phyloP scores from a whole-genome alignment of 2,888 invertebrate genomes.

The Ormyrus rosae region DNA sequence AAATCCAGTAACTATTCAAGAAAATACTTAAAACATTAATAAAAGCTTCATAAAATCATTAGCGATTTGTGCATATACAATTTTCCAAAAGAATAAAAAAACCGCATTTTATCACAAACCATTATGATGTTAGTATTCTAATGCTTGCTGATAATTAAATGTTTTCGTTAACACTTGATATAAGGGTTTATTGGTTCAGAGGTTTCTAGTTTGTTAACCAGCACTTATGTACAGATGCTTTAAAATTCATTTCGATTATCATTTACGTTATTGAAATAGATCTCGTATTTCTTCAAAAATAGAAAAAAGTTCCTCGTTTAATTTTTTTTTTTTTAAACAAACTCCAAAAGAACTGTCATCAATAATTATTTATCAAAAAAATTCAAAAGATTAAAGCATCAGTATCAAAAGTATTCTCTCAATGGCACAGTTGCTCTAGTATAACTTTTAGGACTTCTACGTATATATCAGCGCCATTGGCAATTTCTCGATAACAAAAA shows the following conservation, averaged over 20 bases:
- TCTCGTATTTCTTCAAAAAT: neutral
- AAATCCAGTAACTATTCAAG: slow-evolving; percentile 5
- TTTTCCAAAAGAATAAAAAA: slow-evolving; percentile 31
- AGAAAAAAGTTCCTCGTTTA: slow-evolving; percentile 5
- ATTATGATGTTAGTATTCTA: slow-evolving; percentile 25
- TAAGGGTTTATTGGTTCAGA: neutral
- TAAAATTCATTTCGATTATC: slow-evolving; percentile 8
- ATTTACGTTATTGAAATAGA: neutral
- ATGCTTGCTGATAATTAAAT: slow-evolving; percentile 9
- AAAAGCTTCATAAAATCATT: neutral
- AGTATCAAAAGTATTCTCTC: neutral
- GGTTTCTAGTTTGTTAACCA: neutral
- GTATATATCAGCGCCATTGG: slow-evolving; percentile 1
- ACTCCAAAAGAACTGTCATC: neutral
- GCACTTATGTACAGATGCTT: neutral
- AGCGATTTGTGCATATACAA: slow-evolving; percentile 23
- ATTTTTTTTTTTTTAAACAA: neutral
- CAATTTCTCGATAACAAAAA: slow-evolving; percentile 13
- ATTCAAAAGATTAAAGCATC: slow-evolving; percentile 4
- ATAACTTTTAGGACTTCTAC: neutral
- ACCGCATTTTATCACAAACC: slow-evolving; percentile 34
- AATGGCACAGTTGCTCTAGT: slow-evolving; percentile 33
- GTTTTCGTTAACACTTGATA: slow-evolving; percentile 13
- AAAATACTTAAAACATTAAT: slow-evolving; percentile 11
- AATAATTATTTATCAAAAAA: slow-evolving; percentile 10